Base-by-base conservation (phyloP, 2,888 invertebrate species). In the Drosophila colorata region DNA sequence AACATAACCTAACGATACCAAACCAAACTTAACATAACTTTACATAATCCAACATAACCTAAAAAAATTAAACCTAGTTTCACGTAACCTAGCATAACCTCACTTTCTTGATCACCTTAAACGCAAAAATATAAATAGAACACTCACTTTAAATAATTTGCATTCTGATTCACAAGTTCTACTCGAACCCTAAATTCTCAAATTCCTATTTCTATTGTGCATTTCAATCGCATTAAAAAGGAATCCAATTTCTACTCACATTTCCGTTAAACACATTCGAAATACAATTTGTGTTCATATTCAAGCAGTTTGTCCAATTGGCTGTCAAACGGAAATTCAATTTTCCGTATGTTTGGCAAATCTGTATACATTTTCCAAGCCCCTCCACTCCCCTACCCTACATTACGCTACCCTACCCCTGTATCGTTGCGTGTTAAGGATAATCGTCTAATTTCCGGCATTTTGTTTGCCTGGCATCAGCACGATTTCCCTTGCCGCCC, bases 401-500 rank as follows among this genome's bases (percentile, higher is more conserved):
- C 8, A 28, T 7, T 28, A 4, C 13, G 4, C 49, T 40, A 9
- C 7, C 13, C 8, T 28, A 4, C 14, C 13, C 14, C n/a, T 40
- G 35, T 59, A 18, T 16, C 18, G 44, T 49, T 48, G 47, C 41
- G 55, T 71, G 43, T 25, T 60, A 44, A 48, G 65, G 68, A 73
- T 83, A 87, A 86, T 72, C 74, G 72, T n/a, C 68, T 69, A 70
- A 84, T 84, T 81, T 87, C 87, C 83, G 87, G 77, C 64, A 71
- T 66, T 81, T 81, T 84, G 69, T 84, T 64, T 58, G 64, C 40
- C 18, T 16, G 37, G 5, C 44, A 38, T 33, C 66, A 35, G 16
- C 57, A 7, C 3, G n/a, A 11, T 9, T 5, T 7, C n/a, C 16
- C 23, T 14, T 6, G 40, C n/a, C 11, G 40, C 14, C 13, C 2